Base-by-base conservation (phyloP, 2,797 vertebrate species). In the Jordanella pulchra region DNA sequence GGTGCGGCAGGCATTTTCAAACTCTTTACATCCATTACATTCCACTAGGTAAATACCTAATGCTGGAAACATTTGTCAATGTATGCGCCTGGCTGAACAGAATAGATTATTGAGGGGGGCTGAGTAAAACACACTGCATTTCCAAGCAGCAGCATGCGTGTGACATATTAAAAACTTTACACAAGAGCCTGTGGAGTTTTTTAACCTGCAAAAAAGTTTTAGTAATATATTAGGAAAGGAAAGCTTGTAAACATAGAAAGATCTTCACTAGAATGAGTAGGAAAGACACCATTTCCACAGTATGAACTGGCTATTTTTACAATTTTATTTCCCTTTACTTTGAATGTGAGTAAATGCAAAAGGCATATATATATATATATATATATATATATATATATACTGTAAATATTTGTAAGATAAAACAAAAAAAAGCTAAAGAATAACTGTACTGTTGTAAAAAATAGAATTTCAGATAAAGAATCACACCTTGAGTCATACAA, bases 31-130 rank as follows among this genome's bases (percentile, higher is more conserved):
- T 94, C 93, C 92, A 94, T 94, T 93, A 94, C 92, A 92, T 93
- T 91, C 87, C 91, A 91, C 92, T 91, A 93, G 93, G 93, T 94
- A 93, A 94, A 94, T 93, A 94, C 92, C 93, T 94, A 93, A 94
- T 93, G 92, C 92, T 87, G 90, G 91, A 93, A 93, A 94, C 93
- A 94, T 94, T 94, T 94, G 93, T 94, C 93, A 94, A 92, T 90
- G 93, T 93, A 92, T 91, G 90, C 91, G 92, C 92, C 92, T 94
- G 93, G 91, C 91, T 93, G 93, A 94, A 83, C 93, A 94, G 91
- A 93, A 92, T 94, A 93, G 92, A 94, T 94, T 93, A 94, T 94
- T 93, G 92, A 86, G 35, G 56, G 91, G 80, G 89, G 88, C 90
- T 90, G 93, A 91, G 92, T 92, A 92, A 93, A 94, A 94, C 82